A percentile compares a stretch with the other conserved stretches of the same genome.
Conservation (phyloP, 2,888 invertebrate species). For the Agrilus biguttatus region DNA sequence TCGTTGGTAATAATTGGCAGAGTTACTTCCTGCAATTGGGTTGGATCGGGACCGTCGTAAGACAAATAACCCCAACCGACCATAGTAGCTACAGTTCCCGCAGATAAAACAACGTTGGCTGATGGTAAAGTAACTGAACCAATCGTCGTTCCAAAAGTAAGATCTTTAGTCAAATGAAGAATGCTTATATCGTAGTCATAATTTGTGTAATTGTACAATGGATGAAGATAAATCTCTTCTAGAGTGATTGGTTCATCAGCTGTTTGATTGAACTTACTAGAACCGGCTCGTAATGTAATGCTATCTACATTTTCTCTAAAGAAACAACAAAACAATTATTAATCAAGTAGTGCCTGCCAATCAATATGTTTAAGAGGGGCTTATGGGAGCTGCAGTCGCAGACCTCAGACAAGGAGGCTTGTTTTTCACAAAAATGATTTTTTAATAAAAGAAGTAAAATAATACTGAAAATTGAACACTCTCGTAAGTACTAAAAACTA, state of each 20-base stretch:
- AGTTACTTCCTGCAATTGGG: conserved; percentile 54
- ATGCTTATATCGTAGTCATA: conserved; percentile 3
- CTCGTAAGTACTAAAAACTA: too few relatives aligned
- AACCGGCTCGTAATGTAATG: too few relatives aligned
- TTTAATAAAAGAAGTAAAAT: too few relatives aligned
- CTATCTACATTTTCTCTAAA: too few relatives aligned
- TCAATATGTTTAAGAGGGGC: too few relatives aligned
- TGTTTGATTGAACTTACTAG: not conserved
- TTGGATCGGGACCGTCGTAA: conserved; percentile 15
- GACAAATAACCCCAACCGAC: conserved; percentile 4
- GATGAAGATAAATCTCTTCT: not conserved
- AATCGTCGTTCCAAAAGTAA: not conserved
- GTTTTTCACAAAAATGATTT: too few relatives aligned
- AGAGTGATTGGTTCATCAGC: not conserved
- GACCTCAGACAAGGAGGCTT: too few relatives aligned
- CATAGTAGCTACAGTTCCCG: conserved; percentile 1
- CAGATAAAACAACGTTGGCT: not conserved
- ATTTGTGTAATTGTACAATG: not conserved
- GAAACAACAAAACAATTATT: too few relatives aligned
- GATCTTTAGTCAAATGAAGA: not conserved
- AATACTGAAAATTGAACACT: too few relatives aligned
- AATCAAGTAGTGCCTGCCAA: too few relatives aligned
- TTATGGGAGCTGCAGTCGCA: too few relatives aligned
- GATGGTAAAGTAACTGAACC: not conserved
- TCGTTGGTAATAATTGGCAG: conserved; percentile 51